Conservation (phyloP, 2,797 vertebrate species). For the Chloroceryle inda region DNA sequence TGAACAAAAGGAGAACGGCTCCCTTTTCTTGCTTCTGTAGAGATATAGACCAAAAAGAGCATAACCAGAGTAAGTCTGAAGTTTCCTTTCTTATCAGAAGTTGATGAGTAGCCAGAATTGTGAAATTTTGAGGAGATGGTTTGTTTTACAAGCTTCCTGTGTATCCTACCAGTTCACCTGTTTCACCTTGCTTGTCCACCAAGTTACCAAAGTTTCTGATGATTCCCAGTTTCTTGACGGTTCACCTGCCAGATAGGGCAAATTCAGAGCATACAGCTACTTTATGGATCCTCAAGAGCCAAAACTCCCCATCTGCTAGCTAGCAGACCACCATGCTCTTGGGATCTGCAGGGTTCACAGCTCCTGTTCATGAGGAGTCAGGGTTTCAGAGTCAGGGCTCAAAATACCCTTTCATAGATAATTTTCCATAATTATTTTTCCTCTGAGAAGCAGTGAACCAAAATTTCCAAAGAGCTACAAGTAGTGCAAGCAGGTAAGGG, state of each 20-base stretch:
- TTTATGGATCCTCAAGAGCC: background rate
- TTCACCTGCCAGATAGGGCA: accelerated
- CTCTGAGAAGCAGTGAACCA: background rate
- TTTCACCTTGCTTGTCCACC: background rate
- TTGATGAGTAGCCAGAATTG: background rate
- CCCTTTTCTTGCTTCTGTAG: background rate
- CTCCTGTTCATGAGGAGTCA: background rate
- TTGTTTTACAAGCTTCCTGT: background rate
- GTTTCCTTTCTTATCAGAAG: background rate
- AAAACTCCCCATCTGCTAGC: background rate
- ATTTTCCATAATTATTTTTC: background rate
- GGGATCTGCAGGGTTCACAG: background rate
- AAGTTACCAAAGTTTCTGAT: background rate
- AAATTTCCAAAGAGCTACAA: background rate
- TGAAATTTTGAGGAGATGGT: background rate
- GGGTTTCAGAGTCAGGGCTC: background rate
- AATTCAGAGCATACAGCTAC: background rate
- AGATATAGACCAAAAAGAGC: background rate
- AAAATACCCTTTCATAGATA: background rate
- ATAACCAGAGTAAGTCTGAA: background rate
- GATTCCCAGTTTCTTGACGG: background rate
- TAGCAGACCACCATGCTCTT: accelerated
- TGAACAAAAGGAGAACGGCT: background rate
- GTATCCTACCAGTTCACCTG: background rate
- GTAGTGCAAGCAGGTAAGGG: background rate